Conservation (phyloP, 37 sponge, comb jelly and placozoan genomes). For the Hormiphora californensis region DNA sequence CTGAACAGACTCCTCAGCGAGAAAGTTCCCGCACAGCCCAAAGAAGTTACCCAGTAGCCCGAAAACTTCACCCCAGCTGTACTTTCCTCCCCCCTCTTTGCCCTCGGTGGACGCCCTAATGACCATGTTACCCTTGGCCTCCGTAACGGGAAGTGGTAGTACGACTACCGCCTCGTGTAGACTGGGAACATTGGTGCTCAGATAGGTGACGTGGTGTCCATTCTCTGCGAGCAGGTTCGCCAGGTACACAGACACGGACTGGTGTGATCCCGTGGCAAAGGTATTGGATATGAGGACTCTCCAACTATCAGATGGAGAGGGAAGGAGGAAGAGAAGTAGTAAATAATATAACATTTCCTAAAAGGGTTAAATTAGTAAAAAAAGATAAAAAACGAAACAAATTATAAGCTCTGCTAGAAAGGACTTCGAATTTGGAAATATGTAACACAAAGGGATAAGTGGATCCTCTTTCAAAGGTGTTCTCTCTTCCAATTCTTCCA, state of each 20-base stretch:
- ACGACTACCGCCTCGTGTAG: neutral
- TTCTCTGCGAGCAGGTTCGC: constrained; percentile 28
- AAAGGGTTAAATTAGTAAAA: neutral
- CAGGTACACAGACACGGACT: neutral
- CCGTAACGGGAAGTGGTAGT: neutral
- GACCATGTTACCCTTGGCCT: neutral
- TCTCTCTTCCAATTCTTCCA: too few species aligned
- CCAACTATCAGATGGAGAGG: neutral
- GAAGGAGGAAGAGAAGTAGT: neutral
- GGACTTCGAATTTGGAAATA: neutral
- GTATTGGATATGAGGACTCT: neutral
- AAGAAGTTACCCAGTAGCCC: neutral
- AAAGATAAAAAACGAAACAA: neutral
- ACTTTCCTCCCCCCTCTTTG: neutral
- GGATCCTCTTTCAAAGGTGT: too few species aligned
- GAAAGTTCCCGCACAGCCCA: neutral
- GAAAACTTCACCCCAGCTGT: neutral
- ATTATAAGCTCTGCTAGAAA: neutral
- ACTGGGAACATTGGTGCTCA: constrained; percentile 34
- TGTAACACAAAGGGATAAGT: too few species aligned
- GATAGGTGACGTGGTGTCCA: constrained; percentile 28
- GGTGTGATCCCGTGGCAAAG: constrained; percentile 4
- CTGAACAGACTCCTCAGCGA: neutral
- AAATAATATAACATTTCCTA: neutral
- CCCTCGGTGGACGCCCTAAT: neutral